Evolutionary conservation across 1,140 invertebrate species (phyloP).

Genomic region (Dreissena rostriformis): DNA sequence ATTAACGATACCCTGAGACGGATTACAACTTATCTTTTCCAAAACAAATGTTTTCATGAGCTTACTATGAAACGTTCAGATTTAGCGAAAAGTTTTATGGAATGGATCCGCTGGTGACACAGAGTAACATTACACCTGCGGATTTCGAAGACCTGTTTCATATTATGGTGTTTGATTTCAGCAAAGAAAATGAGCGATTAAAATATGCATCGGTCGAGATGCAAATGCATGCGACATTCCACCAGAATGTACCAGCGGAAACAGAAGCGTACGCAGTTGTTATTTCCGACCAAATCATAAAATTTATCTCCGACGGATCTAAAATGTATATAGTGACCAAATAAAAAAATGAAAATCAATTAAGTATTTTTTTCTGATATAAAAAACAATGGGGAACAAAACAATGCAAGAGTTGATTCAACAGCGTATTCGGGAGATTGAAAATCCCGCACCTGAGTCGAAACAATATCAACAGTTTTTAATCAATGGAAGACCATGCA

Average conservation of each 20-base stretch:
- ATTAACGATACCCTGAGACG: slow-evolving; percentile 25
- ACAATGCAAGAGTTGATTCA: too few species aligned
- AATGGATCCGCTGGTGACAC: slow-evolving; percentile 48
- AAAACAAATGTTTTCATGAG: slow-evolving; percentile 52
- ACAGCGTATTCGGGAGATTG: too few species aligned
- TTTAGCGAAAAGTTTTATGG: slow-evolving; percentile 51
- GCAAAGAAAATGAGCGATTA: slow-evolving; percentile 49
- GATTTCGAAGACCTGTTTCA: slow-evolving; percentile 47
- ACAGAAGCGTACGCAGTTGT: slow-evolving; percentile 42
- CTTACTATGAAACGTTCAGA: slow-evolving; percentile 35
- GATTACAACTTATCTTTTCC: slow-evolving; percentile 38
- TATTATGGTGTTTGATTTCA: slow-evolving; percentile 43
- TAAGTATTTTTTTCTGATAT: too few species aligned
- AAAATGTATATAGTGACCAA: slow-evolving; percentile 31
- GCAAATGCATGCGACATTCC: slow-evolving; percentile 38
- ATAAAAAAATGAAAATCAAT: too few species aligned
- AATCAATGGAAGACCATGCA: too few species aligned
- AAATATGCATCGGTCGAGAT: slow-evolving; percentile 42
- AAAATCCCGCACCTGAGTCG: too few species aligned
- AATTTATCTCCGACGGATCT: slow-evolving; percentile 14
- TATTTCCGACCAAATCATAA: slow-evolving; percentile 36
- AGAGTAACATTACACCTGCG: slow-evolving; percentile 42
- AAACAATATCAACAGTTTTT: too few species aligned
- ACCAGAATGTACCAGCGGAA: slow-evolving; percentile 23
- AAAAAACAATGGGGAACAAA: too few species aligned